Base-by-base conservation (phyloP, 2,797 vertebrate species). In the Epinephelus coioides region DNA sequence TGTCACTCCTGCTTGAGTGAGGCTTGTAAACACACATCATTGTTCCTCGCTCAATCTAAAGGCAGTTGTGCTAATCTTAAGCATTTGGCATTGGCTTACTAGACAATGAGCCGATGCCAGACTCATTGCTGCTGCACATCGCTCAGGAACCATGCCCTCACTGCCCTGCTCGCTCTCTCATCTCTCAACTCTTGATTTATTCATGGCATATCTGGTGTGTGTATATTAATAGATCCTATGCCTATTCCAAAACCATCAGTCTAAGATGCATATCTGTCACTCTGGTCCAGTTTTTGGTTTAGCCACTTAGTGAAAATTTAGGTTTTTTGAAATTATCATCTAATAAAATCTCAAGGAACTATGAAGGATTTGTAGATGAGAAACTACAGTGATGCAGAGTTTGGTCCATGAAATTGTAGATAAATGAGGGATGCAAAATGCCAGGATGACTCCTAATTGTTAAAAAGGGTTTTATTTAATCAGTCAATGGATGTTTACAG, bases 171-270 rank as follows among this genome's bases (percentile, higher is more conserved):
- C 59, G 2, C 34, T 54, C 79, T 69, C 38, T 23, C 64, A 66
- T 38, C 65, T 78, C 73, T 74, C 65, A n/a, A 18, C 11, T 82
- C 56, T 21, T 91, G 61, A 89, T 89, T 91, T 88, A 92, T 91
- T 91, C 84, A 91, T 88, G 81, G 14, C 19, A 17, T 80, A 85
- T 89, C 76, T 86, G 50, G 13, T 73, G 76, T 69, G 79, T 79
- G 74, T 86, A 73, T 89, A 89, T 91, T 91, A 88, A 88, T 91
- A 93, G 87, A 87, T 30, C 74, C 70, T 27, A 44, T 72, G 71
- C 51, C 70, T 87, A 69, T 80, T 81, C 73, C 59, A 83, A 64
- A 82, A 55, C 68, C 70, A 68, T 88, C 77, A 61, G 61, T 73
- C 78, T 67, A 78, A 86, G 79, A 73, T 79, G 78, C 76, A 86